Evolutionary conservation across 2,797 vertebrate genomes (phyloP).

Genomic region (Mormyrops attenuatus): DNA sequence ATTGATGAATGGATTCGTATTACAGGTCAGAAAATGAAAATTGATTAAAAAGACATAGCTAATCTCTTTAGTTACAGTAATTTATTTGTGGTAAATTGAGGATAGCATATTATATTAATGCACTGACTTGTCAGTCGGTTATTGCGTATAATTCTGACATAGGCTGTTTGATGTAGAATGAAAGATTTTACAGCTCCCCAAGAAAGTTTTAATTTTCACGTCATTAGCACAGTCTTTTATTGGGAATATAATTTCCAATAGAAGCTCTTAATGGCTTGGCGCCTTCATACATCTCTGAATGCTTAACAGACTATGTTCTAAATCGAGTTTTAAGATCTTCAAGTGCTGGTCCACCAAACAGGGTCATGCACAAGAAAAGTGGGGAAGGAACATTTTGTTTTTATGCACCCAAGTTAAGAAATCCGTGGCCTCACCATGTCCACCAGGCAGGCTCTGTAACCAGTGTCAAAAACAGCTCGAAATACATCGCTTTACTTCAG

Average conservation of each 20-base stretch:
- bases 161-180: background rate
- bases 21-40: background rate
- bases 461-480: background rate
- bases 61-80: background rate
- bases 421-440: background rate
- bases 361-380: background rate
- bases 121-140: background rate
- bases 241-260: background rate
- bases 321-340: background rate
- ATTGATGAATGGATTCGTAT: background rate
- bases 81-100: background rate
- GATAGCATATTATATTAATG: background rate
- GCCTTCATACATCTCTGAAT: background rate
- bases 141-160: background rate
- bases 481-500: background rate
- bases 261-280: background rate
- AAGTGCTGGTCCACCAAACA: background rate
- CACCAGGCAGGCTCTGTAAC: background rate
- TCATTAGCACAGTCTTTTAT: background rate
- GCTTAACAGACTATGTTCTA: background rate
- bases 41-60: conserved; percentile 1
- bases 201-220: background rate
- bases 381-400: background rate
- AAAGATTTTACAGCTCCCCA: background rate
- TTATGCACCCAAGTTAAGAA: background rate